Percentiles rank a stretch among this genome's conserved stretches.
phyloP scores from a whole-genome alignment of 2,888 invertebrate species.

The Linnaemya vulpina region DNA sequence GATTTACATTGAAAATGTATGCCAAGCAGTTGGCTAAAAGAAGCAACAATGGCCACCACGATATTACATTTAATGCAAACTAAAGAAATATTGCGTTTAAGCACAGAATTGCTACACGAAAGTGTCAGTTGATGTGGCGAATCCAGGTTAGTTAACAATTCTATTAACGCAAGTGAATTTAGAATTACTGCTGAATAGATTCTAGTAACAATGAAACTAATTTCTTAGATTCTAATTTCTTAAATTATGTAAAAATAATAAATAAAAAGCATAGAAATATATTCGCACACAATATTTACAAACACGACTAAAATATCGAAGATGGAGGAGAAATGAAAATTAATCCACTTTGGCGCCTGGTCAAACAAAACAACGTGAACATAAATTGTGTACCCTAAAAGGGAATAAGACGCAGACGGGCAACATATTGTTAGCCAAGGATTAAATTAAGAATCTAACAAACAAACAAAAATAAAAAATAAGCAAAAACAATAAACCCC shows the following conservation, averaged over 20 bases:
- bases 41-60: slow-evolving; percentile 62
- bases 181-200: background rate
- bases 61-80: slow-evolving; percentile 32
- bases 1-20: slow-evolving; percentile 38
- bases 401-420: slow-evolving; percentile 13
- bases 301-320: slow-evolving; percentile 8
- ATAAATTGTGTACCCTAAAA: slow-evolving; percentile 34
- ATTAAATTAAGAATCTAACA: slow-evolving; percentile 52
- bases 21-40: slow-evolving; percentile 19
- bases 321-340: slow-evolving; percentile 49
- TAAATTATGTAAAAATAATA: background rate
- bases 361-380: slow-evolving; percentile 32
- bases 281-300: too few species aligned
- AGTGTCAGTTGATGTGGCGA: slow-evolving; percentile 31
- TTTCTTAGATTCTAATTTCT: too few species aligned
- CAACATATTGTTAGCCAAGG: slow-evolving; percentile 56
- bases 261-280: background rate
- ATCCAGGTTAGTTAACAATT: slow-evolving; percentile 11
- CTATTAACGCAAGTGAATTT: background rate
- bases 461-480: background rate
- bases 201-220: too few species aligned
- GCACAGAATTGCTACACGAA: slow-evolving; percentile 20
- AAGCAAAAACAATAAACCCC: background rate
- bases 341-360: slow-evolving; percentile 62
- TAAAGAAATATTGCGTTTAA: background rate